Evolutionary conservation across 37 sponge, comb jelly and placozoan genomes (phyloP).

Genomic region (Tethya wilhelma): DNA sequence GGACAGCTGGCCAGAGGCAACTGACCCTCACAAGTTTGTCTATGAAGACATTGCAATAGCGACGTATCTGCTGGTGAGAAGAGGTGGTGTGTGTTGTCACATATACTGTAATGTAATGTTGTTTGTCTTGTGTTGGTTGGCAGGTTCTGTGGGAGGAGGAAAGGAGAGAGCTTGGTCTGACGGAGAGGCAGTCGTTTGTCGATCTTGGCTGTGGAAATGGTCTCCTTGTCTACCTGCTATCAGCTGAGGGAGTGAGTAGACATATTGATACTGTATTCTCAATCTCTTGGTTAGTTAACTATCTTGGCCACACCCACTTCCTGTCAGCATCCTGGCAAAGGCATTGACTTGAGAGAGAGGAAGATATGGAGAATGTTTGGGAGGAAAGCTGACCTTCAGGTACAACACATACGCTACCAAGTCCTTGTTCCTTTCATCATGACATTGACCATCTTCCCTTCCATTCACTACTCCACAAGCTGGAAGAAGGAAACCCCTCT

Average conservation of each 20-base stretch:
- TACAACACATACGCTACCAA: conserved; percentile 8
- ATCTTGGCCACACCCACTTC: neutral
- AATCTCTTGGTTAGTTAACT: neutral
- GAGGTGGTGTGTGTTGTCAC: neutral
- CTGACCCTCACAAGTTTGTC: conserved; percentile 96
- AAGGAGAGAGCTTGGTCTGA: conserved; percentile 44
- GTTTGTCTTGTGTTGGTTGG: neutral
- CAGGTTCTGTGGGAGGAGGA: conserved; percentile 96
- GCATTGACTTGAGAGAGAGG: conserved; percentile 88
- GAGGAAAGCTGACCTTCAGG: conserved; percentile 67
- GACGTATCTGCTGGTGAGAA: conserved; percentile 86
- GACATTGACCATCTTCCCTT: no score
- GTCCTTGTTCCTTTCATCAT: no score
- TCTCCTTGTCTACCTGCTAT: conserved; percentile 89
- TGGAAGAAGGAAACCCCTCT: no score
- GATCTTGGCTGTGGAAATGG: conserved; percentile 99
- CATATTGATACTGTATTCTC: neutral
- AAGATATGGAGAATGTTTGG: conserved; percentile 88
- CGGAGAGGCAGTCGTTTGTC: conserved; percentile 83
- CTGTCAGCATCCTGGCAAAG: conserved; percentile 87
- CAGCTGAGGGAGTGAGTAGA: conserved; percentile 85
- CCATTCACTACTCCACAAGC: no score
- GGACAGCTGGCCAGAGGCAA: conserved; percentile 89
- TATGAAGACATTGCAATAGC: conserved; percentile 98
- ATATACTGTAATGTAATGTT: neutral